Base-by-base conservation (phyloP, 2,888 invertebrate species). In the Tenthredo distinguenda region DNA sequence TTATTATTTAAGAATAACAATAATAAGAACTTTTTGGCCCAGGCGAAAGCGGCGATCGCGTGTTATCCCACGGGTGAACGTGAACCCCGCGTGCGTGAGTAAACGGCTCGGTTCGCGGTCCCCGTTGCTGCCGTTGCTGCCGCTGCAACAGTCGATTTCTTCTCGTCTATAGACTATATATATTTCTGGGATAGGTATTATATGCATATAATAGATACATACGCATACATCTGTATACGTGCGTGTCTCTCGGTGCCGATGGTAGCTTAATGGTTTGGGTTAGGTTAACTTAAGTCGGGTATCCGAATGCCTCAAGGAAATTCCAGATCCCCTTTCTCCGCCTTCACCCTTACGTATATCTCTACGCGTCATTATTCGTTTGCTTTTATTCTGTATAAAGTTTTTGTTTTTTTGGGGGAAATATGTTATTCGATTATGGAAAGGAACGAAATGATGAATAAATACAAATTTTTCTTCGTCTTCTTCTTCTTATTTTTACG, bases 61-160 rank as follows among this genome's bases (percentile, higher is more conserved):
- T 93, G 93, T 92, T 93, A 93, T 93, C 93, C 93, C 93, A 93
- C 93, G 93, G 92, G 89, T 91, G 90, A 91, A 15, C 47, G 47
- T 47, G 47, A n/a, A 26, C 4, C 81, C 83, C 47, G 68, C 83
- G 83, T 83, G 83, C 83, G 83, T 83, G 83, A 83, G 83, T 65
- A 83, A 83, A 83, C 81, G 81, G 81, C 81, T n/a, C 31, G 37
- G 76, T 40, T 76, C 76, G 21, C 43, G 50, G 50, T 50, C 76
- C 5, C 34, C 15, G 71, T 7, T 71, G 65, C 31, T 68, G 31
- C 68, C 31, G 65, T 7, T 65, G 31, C 65, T 65, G 65, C 31
- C 31, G 65, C 31, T 68, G 71, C 71, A 31, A 15, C 37, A 9
- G 37, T 34, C 34, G 26, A 34, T 31, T 68, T 26, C 65, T 31